Percentiles rank a stretch among this genome's conserved stretches.
These are phyloP conservation scores for Calonectris borealis DNA, from an alignment of 2,113 vertebrate genomes.

Conservation along the genomic window DNA sequence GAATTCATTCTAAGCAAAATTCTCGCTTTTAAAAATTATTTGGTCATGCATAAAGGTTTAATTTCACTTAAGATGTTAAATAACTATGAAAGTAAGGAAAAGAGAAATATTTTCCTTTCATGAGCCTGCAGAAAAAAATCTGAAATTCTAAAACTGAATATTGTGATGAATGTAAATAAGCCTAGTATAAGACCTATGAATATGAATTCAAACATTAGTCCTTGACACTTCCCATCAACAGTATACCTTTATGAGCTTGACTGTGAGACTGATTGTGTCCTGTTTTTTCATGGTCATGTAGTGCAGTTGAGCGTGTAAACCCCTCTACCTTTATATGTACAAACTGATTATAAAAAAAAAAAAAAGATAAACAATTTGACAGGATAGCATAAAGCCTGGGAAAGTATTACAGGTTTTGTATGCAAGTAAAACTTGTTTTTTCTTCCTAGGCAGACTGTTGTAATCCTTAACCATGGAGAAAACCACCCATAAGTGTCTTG, in stretches of 20 bases:
- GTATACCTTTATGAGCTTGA: neutral
- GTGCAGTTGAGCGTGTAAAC: neutral
- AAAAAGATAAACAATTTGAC: accelerated
- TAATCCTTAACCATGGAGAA: neutral
- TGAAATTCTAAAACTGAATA: neutral
- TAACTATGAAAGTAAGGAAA: neutral
- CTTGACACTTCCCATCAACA: neutral
- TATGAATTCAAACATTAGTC: neutral
- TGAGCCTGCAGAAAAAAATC: neutral
- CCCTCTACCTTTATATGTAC: neutral
- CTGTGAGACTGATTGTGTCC: neutral
- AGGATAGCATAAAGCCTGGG: neutral
- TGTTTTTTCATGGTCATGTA: neutral
- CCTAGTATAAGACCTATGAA: neutral
- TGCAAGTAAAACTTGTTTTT: neutral
- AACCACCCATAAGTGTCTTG: neutral
- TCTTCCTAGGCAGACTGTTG: neutral
- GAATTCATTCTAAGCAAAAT: neutral
- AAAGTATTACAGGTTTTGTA: neutral
- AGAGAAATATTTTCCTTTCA: neutral
- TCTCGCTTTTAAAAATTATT: neutral
- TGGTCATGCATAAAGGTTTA: neutral
- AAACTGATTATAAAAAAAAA: neutral
- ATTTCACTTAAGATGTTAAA: neutral
- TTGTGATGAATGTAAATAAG: neutral